Conservation (phyloP, 2,113 vertebrate genomes). For the Misgurnus mizolepis region DNA sequence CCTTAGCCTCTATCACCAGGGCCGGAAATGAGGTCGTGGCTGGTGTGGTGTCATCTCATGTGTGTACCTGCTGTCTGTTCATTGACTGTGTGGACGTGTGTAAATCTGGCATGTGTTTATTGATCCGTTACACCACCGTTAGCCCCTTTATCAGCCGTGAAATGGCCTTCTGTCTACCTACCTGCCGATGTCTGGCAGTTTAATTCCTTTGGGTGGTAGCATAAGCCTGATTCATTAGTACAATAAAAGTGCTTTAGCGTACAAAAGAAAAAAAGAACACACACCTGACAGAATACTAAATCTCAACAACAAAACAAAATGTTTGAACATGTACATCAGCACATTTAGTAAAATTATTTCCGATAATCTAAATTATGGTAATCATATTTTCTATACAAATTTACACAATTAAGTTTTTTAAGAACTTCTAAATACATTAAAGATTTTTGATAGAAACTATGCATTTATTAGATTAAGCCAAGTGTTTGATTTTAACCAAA, state of each 20-base stretch:
- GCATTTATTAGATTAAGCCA: neutral
- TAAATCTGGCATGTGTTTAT: constrained; percentile 55
- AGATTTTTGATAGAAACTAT: constrained; percentile 6
- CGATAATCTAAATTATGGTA: neutral
- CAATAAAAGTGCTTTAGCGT: constrained; percentile 43
- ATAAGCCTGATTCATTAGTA: constrained; percentile 55
- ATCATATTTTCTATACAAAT: neutral
- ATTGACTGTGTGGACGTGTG: constrained; percentile 30
- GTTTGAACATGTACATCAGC: neutral
- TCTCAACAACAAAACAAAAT: constrained; percentile 22
- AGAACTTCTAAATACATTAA: neutral
- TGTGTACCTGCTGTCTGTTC: constrained; percentile 29
- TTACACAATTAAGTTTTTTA: neutral
- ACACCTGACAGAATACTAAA: constrained; percentile 21
- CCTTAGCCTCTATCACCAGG: constrained; percentile 16
- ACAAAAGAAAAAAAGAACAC: constrained; percentile 15
- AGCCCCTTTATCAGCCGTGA: constrained; percentile 58
- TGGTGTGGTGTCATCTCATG: constrained; percentile 21
- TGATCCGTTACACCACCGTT: constrained; percentile 55
- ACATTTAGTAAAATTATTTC: neutral
- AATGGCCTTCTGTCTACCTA: constrained; percentile 58
- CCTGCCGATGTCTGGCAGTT: constrained; percentile 50
- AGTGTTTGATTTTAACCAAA: too few relatives aligned
- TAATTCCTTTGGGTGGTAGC: constrained; percentile 48
- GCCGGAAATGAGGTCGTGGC: constrained; percentile 35